Conservation (phyloP, 2,797 vertebrate species). For the Sparus aurata region DNA sequence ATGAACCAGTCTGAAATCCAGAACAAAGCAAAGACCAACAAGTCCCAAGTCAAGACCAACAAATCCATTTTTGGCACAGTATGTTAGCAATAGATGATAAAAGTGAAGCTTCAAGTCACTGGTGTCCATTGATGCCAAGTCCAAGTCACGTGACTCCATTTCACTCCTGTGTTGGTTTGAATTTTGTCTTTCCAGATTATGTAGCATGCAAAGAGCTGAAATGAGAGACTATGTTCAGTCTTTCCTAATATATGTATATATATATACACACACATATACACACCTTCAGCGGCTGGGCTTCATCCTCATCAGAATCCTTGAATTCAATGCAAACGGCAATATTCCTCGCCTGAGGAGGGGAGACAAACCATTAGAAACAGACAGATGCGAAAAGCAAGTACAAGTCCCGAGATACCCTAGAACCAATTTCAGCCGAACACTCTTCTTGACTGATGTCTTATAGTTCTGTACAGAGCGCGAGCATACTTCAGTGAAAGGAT, state of each 20-base stretch:
- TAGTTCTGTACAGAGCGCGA: slow-evolving; percentile 25
- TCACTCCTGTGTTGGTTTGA: background rate
- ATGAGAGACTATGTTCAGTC: background rate
- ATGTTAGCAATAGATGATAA: too few species aligned
- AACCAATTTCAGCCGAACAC: slow-evolving; percentile 24
- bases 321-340: slow-evolving; percentile 96
- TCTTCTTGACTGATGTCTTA: slow-evolving; percentile 6
- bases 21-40: too few species aligned
- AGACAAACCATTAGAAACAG: slow-evolving; percentile 12
- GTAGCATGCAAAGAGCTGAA: slow-evolving; percentile 1
- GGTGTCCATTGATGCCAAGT: too few species aligned
- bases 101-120: background rate
- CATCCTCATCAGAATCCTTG: slow-evolving; percentile 95
- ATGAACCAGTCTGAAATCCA: too few species aligned
- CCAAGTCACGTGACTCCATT: background rate
- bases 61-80: too few species aligned
- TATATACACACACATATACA: slow-evolving; percentile 79
- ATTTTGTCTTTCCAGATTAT: background rate
- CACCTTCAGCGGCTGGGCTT: slow-evolving; percentile 92
- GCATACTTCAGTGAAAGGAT: slow-evolving; percentile 12
- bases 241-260: slow-evolving; percentile 4
- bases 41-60: too few species aligned
- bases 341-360: slow-evolving; percentile 91
- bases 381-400: slow-evolving; percentile 11
- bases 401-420: background rate